These are phyloP conservation scores for Pipistrellus pipistrellus DNA, from an alignment of 2,797 vertebrate species.

Conservation along the genomic window DNA sequence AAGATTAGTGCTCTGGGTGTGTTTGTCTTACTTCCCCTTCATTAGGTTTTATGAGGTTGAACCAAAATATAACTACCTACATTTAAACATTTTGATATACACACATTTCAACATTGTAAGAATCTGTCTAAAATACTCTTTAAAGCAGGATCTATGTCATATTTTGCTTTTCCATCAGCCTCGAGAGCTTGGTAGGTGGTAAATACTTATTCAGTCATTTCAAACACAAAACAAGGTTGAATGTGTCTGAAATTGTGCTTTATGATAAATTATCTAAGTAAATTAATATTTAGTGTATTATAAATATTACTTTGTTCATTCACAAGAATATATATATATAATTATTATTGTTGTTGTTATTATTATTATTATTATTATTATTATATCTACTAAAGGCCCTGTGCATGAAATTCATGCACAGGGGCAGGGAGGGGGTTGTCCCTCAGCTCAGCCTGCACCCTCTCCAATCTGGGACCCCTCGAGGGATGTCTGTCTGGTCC, in stretches of 20 bases:
- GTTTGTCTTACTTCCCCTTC: not conserved
- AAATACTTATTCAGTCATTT: not conserved
- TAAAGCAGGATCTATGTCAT: not conserved
- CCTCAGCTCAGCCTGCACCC: too few species aligned
- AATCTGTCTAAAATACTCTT: conserved; percentile 3
- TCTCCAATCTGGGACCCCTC: too few species aligned
- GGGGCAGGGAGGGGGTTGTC: too few species aligned
- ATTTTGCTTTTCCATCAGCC: not conserved
- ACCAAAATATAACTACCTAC: not conserved
- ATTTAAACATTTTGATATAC: conserved; percentile 9
- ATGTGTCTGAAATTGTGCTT: not conserved
- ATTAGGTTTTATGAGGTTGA: not conserved
- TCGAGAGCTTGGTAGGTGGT: not conserved
- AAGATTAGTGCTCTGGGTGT: not conserved
- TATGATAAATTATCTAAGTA: not conserved
- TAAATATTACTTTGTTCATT: not conserved
- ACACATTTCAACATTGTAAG: not conserved
- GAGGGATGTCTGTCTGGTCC: too few species aligned
- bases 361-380: too few species aligned
- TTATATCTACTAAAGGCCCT: too few species aligned
- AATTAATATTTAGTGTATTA: not conserved
- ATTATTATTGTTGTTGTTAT: too few species aligned
- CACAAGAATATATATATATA: not conserved
- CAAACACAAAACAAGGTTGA: not conserved
- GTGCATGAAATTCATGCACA: too few species aligned